Evolutionary conservation across 2,888 invertebrate genomes (phyloP).

Genomic region (Cerceris ruficornis): DNA sequence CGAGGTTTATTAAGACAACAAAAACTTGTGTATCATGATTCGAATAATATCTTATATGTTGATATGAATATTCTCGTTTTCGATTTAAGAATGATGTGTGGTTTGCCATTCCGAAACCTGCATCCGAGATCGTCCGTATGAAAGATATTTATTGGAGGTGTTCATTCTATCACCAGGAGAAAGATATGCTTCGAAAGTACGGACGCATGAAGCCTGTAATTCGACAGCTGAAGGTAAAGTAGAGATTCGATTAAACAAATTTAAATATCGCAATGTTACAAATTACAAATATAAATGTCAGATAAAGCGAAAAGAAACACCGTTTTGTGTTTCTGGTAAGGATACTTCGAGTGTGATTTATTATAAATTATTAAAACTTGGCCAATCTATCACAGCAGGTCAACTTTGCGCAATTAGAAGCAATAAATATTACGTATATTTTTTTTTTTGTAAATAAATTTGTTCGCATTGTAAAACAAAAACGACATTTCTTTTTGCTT

Average conservation of each 20-base stretch:
- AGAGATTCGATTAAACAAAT: background rate
- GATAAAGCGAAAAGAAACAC: no score
- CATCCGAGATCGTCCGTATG: conserved; percentile 3
- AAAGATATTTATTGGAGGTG: conserved; percentile 83
- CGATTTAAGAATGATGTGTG: conserved; percentile 76
- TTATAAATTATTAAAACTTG: no score
- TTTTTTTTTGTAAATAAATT: no score
- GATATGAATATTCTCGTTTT: conserved; percentile 1
- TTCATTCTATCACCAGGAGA: conserved; percentile 84
- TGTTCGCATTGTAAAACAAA: no score
- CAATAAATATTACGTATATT: no score
- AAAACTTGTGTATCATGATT: background rate
- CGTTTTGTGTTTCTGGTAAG: no score
- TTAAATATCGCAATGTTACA: background rate
- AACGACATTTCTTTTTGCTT: no score
- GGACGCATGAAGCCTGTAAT: conserved; percentile 71
- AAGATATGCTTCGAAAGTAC: conserved; percentile 80
- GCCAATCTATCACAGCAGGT: no score
- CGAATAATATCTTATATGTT: background rate
- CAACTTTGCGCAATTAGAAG: no score
- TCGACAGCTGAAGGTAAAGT: conserved; percentile 69
- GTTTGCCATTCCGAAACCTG: conserved; percentile 83
- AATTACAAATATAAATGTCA: background rate
- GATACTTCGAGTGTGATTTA: no score
- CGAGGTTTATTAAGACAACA: background rate